Conservation (phyloP, 37 sponge, comb jelly and placozoan species). For the Crambe crambe region DNA sequence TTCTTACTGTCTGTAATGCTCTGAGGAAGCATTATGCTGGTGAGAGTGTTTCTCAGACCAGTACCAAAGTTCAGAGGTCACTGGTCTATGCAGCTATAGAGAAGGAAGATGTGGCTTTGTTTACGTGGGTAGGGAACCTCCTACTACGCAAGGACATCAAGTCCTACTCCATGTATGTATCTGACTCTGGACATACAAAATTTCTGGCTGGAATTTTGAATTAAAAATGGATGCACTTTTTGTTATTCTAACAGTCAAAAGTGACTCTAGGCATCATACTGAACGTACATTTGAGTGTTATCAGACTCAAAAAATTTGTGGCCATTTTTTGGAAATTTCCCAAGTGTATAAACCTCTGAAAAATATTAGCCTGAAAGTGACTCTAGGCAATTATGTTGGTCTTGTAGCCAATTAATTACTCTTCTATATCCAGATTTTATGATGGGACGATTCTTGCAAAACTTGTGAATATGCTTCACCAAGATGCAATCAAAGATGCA, state of each 20-base stretch:
- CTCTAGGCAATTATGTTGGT: not conserved
- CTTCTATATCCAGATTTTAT: slow-evolving; percentile 35
- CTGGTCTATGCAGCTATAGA: slow-evolving; percentile 26
- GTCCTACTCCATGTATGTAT: slow-evolving; percentile 60
- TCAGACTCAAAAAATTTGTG: not conserved
- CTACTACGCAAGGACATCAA: slow-evolving; percentile 48
- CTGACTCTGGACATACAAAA: too few relatives aligned
- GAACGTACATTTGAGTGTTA: too few relatives aligned
- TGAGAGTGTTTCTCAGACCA: not conserved
- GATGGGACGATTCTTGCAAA: slow-evolving; percentile 73
- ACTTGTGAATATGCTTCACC: slow-evolving; percentile 36
- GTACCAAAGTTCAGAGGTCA: not conserved
- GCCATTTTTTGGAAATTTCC: too few relatives aligned
- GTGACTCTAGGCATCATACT: too few relatives aligned
- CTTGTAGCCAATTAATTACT: not conserved
- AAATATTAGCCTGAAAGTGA: not conserved
- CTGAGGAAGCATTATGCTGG: slow-evolving; percentile 13
- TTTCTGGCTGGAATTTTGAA: too few relatives aligned
- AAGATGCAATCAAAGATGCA: slow-evolving; percentile 25
- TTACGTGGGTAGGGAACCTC: slow-evolving; percentile 54
- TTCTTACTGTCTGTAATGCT: slow-evolving; percentile 31
- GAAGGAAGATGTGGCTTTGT: slow-evolving; percentile 54
- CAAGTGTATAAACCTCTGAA: too few relatives aligned
- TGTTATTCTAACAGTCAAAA: too few relatives aligned
- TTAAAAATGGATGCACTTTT: too few relatives aligned